Percentiles rank a stretch among this genome's conserved stretches.
Evolutionary conservation across 1,140 invertebrate species (phyloP).

Genomic region (Drosophila micromelanica): DNA sequence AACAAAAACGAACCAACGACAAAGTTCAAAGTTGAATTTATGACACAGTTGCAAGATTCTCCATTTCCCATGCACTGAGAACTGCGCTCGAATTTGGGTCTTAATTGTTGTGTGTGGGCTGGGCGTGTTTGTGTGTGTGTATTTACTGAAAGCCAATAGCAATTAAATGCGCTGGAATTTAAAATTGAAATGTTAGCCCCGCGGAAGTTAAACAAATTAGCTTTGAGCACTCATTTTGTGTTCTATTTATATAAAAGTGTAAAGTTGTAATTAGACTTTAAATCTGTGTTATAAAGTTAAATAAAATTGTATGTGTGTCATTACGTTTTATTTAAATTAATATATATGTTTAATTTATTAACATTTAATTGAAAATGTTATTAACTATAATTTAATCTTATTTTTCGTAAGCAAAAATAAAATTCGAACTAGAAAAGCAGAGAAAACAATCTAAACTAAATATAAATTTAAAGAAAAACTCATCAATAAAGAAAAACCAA

Average conservation of each 20-base stretch:
- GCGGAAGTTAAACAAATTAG: conserved; percentile 20
- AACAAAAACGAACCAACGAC: conserved; percentile 14
- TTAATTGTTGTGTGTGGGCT: background rate
- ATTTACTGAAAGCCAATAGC: conserved; percentile 27
- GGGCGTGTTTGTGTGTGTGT: background rate
- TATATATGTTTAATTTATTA: too few relatives aligned
- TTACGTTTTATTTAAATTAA: too few relatives aligned
- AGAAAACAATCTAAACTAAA: too few relatives aligned
- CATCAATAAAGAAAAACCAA: too few relatives aligned
- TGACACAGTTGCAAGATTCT: conserved; percentile 23
- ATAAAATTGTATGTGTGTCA: too few relatives aligned
- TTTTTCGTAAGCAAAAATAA: too few relatives aligned
- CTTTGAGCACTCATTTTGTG: conserved; percentile 6
- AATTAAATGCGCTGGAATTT: conserved; percentile 32
- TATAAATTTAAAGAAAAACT: background rate
- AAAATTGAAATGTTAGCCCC: conserved; percentile 13
- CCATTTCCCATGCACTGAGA: background rate
- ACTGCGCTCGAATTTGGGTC: background rate
- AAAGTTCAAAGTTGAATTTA: conserved; percentile 59
- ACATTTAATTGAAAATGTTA: too few relatives aligned
- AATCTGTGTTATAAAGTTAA: too few relatives aligned
- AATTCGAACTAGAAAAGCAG: too few relatives aligned
- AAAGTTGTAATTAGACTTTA: too few relatives aligned
- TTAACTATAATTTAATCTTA: too few relatives aligned
- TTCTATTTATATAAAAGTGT: background rate